Percentiles rank a stretch among this genome's conserved stretches.
Conservation (phyloP, 2,797 vertebrate species). For the Muscicapa striata region DNA sequence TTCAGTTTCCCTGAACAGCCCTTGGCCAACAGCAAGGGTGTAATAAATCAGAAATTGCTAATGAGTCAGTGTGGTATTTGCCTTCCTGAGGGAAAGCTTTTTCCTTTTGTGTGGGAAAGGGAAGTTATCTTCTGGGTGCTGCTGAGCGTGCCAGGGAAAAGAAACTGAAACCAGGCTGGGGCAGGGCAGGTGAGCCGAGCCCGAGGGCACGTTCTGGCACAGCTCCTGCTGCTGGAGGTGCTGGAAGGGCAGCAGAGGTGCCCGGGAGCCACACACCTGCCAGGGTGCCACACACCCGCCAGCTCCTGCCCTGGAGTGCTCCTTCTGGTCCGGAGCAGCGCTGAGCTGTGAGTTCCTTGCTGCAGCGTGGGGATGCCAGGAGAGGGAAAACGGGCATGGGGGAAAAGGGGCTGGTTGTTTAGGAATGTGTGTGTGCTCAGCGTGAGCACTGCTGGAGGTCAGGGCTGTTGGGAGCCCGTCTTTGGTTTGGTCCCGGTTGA, state of each 20-base stretch:
- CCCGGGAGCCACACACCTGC: neutral
- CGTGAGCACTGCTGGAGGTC: accelerated
- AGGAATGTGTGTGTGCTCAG: neutral
- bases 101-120: neutral
- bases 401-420: accelerated
- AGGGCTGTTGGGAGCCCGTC: neutral
- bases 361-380: accelerated
- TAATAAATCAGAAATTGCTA: neutral
- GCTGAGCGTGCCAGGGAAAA: neutral
- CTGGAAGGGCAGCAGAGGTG: neutral
- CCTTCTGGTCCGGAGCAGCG: neutral
- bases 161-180: slow-evolving; percentile 3
- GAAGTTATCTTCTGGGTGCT: neutral
- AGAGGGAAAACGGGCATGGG: neutral
- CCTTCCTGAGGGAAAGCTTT: neutral
- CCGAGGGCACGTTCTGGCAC: accelerated
- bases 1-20: neutral
- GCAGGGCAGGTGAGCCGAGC: accelerated
- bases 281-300: neutral
- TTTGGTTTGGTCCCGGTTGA: neutral
- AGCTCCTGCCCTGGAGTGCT: neutral
- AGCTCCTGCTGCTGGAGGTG: neutral
- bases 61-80: neutral
- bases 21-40: neutral
- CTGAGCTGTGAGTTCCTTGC: neutral